Evolutionary conservation across 1,140 invertebrate genomes (phyloP).

Genomic region (Paralvinella palmiformis): DNA sequence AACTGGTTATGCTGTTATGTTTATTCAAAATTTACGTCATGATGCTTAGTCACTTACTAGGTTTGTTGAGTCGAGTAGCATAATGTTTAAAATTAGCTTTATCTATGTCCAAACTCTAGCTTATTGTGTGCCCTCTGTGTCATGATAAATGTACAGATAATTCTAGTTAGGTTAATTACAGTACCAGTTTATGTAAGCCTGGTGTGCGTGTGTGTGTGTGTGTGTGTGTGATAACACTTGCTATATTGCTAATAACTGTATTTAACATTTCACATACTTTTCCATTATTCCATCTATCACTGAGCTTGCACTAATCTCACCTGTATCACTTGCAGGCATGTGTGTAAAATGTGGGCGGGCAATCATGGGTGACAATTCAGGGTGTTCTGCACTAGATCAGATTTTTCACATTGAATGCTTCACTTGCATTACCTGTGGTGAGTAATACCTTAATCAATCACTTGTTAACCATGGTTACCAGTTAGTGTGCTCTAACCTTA

Average conservation of each 20-base stretch:
- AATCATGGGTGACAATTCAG: conserved; percentile 84
- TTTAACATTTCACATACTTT: background rate
- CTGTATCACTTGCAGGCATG: conserved; percentile 58
- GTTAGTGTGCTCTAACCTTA: too few relatives aligned
- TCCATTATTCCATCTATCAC: too few relatives aligned
- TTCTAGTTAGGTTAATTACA: background rate
- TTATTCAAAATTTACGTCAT: too few relatives aligned
- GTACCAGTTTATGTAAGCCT: background rate
- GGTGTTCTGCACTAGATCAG: conserved; percentile 93
- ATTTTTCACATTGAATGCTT: conserved; percentile 94
- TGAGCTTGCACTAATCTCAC: background rate
- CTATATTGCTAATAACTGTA: background rate
- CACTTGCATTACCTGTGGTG: conserved; percentile 77
- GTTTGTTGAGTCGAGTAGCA: too few relatives aligned
- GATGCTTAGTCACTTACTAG: too few relatives aligned
- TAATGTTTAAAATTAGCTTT: too few relatives aligned
- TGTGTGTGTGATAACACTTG: background rate
- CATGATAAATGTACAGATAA: background rate
- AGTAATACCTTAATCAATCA: conserved; percentile 27
- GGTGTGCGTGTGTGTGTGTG: background rate
- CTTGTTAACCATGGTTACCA: background rate
- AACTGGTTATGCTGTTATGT: too few relatives aligned
- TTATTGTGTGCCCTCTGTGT: too few relatives aligned
- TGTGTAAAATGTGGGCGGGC: conserved; percentile 84
- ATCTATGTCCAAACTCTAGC: too few relatives aligned